Base-by-base conservation (phyloP, 2,888 invertebrate species). In the Drepana falcataria region DNA sequence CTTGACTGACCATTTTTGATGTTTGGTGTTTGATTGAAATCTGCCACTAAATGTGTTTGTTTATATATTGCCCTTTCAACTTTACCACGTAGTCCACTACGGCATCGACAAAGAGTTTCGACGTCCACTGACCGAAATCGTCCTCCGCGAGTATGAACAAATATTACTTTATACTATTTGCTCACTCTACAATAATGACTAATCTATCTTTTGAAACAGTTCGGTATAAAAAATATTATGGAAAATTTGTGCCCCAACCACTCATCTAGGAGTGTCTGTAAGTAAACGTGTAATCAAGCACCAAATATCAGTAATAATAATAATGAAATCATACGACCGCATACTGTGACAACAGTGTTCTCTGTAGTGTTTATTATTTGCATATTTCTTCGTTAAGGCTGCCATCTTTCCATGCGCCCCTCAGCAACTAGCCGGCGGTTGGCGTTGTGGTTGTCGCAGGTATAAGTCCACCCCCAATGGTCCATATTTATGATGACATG, bases 331-430 rank as follows among this genome's bases (percentile, higher is more conserved):
- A 44, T 9, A 44, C 44, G 44, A 44, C 9, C 3, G 6, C 9
- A 44, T 44, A 9, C 9, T 44, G 44, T 44, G 21, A 21, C 21
- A 21, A 21, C 44, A 9, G 2, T 9, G 3, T 44, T 9, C 9
- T 44, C 44, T 44, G 9, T 41, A 44, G 44, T 9, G 9, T 44
- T 2, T 44, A 6, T 44, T 44, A 44, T 44, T 44, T 44, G 44
- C 44, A 44, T 44, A 40, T 51, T 7, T 35, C 41, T 37, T 40
- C 41, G 40, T 40, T 33, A 40, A 21, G 49, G 51, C 69, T 73
- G 69, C 74, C 3, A 69, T 73, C 69, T 70, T 71, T 66, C 69
- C 78, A 78, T 79, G 73, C 73, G 68, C 74, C 80, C 69, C 77
- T 69, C 79, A 79, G 80, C 73, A 61, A 61, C 21, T 35, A 49